phyloP scores from a whole-genome alignment of 23 tunicate genomes.

The Corella eumyota region DNA sequence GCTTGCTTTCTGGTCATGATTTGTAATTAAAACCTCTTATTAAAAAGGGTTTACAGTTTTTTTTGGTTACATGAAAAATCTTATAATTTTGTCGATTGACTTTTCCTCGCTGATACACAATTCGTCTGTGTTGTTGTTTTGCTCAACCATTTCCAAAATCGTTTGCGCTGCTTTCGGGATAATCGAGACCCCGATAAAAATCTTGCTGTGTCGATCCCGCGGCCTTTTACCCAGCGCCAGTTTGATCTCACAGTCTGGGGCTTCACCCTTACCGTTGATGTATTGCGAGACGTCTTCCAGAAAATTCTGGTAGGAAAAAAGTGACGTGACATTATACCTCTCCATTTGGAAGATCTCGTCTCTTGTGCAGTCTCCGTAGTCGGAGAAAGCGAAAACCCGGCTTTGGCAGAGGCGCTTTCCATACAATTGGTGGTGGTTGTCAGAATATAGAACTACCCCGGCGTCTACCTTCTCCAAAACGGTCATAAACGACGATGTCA shows the following conservation, averaged over 20 bases:
- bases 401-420: slow-evolving; percentile 37
- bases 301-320: slow-evolving; percentile 19
- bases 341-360: neutral
- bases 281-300: neutral
- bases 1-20: too few relatives aligned
- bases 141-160: neutral
- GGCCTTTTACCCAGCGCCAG: slow-evolving; percentile 15
- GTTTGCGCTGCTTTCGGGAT: slow-evolving; percentile 16
- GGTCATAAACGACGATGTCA: slow-evolving; percentile 5
- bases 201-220: slow-evolving; percentile 6
- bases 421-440: slow-evolving; percentile 9
- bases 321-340: slow-evolving; percentile 1
- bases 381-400: slow-evolving; percentile 17
- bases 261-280: neutral
- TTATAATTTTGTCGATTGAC: slow-evolving; percentile 1
- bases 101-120: neutral
- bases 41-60: too few relatives aligned
- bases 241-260: neutral
- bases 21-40: too few relatives aligned
- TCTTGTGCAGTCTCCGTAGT: slow-evolving; percentile 4
- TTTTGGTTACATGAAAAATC: neutral
- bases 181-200: slow-evolving; percentile 13
- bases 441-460: slow-evolving; percentile 15
- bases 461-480: slow-evolving; percentile 21
- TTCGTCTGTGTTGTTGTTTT: neutral